Conservation (phyloP, 2,113 vertebrate genomes). For the Clinocottus analis region DNA sequence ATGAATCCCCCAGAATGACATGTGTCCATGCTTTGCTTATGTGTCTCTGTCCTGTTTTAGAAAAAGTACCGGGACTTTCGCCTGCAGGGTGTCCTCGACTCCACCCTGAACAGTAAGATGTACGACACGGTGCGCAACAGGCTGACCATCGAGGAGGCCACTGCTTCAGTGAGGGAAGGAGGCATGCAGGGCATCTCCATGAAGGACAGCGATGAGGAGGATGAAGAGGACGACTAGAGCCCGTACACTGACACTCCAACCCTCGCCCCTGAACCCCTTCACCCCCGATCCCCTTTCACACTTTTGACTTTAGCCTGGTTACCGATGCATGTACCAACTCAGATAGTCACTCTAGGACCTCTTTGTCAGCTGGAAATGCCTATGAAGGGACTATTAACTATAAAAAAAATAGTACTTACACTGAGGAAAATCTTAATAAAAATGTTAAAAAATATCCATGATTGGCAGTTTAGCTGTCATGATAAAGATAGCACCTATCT, state of each 20-base stretch:
- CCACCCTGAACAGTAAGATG: slow-evolving; percentile 98
- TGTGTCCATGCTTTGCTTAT: not conserved
- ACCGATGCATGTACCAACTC: slow-evolving; percentile 99
- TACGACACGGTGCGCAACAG: slow-evolving; percentile 98
- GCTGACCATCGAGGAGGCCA: slow-evolving; percentile 95
- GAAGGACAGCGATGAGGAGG: slow-evolving; percentile 99
- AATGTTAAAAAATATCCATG: slow-evolving; percentile 82
- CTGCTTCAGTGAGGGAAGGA: slow-evolving; percentile 94
- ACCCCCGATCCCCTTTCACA: slow-evolving; percentile 54
- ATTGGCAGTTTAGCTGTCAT: slow-evolving; percentile 96
- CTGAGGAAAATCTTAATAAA: slow-evolving; percentile 75
- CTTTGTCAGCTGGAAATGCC: slow-evolving; percentile 95
- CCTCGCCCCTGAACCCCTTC: slow-evolving; percentile 22
- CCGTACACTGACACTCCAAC: slow-evolving; percentile 52
- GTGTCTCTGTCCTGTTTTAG: slow-evolving; percentile 71
- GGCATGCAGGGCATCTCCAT: slow-evolving; percentile 98
- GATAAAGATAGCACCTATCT: slow-evolving; percentile 93
- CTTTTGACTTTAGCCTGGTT: slow-evolving; percentile 89
- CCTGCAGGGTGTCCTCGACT: slow-evolving; percentile 98
- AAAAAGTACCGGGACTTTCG: slow-evolving; percentile 99
- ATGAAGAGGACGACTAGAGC: slow-evolving; percentile 87
- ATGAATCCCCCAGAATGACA: not conserved
- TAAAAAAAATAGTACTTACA: slow-evolving; percentile 84
- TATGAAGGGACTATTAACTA: slow-evolving; percentile 92
- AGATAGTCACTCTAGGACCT: slow-evolving; percentile 97